Evolutionary conservation across 1,140 invertebrate genomes (phyloP).

Genomic region (Dryas iulia): DNA sequence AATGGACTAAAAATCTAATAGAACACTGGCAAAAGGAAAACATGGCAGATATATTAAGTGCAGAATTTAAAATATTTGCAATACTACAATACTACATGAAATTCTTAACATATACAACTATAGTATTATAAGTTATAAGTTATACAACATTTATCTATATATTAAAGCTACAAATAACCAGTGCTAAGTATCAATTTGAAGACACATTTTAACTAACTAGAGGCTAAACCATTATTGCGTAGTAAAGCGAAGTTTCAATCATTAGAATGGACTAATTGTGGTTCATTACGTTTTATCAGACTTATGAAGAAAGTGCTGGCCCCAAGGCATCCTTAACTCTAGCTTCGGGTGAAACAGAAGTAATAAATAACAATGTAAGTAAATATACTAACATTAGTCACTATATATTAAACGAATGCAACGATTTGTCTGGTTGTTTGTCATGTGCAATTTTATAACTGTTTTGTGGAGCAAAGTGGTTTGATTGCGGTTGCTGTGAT

Average conservation of each 20-base stretch:
- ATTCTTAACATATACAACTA: background rate
- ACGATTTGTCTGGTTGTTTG: conserved; percentile 4
- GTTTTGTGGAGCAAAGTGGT: background rate
- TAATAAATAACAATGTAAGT: conserved; percentile 19
- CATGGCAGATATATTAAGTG: too few relatives aligned
- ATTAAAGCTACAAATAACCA: conserved; percentile 9
- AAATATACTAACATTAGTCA: conserved; percentile 18
- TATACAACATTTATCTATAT: background rate
- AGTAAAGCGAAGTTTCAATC: conserved; percentile 21
- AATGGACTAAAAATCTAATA: too few relatives aligned
- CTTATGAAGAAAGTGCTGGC: conserved; percentile 14
- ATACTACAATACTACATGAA: background rate
- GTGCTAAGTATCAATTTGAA: conserved; percentile 17
- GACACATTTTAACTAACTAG: conserved; percentile 25
- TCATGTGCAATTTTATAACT: background rate
- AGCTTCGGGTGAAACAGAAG: conserved; percentile 1
- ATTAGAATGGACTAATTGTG: conserved; percentile 25
- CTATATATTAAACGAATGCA: conserved; percentile 8
- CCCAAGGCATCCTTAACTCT: conserved; percentile 4
- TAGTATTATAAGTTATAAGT: background rate
- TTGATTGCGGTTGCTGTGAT: background rate
- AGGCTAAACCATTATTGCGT: conserved; percentile 13
- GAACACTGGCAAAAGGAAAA: too few relatives aligned
- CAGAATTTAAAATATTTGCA: too few relatives aligned
- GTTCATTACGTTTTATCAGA: conserved; percentile 21